Evolutionary conservation across 2,113 vertebrate genomes (phyloP).

Genomic region (Lates calcarifer): DNA sequence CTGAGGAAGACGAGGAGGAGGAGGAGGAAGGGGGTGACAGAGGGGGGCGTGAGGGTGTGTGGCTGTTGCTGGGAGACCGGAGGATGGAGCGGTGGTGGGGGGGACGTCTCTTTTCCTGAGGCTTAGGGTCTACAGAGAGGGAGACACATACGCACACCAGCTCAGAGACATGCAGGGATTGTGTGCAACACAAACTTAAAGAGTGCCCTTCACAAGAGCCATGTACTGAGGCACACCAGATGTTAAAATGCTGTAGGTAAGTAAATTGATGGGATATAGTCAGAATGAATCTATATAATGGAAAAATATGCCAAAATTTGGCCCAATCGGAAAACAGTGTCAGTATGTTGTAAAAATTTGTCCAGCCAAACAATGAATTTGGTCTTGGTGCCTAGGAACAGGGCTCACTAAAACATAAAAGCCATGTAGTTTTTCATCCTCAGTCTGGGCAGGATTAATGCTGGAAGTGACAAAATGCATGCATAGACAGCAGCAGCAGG

Average conservation of each 20-base stretch:
- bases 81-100: constrained; percentile 86
- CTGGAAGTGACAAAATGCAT: background rate
- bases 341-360: background rate
- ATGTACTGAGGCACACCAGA: background rate
- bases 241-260: background rate
- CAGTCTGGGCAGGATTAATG: background rate
- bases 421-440: background rate
- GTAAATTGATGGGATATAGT: background rate
- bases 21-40: constrained; percentile 80
- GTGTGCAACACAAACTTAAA: constrained; percentile 13
- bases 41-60: constrained; percentile 69
- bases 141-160: constrained; percentile 64
- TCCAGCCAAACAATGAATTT: background rate
- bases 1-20: constrained; percentile 77
- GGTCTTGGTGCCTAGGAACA: background rate
- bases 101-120: constrained; percentile 88
- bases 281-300: background rate
- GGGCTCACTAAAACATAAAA: background rate
- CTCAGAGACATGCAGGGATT: constrained; percentile 63
- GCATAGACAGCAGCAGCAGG: background rate
- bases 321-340: background rate
- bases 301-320: background rate
- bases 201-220: background rate
- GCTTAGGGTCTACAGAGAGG: constrained; percentile 85
- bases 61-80: constrained; percentile 84